Base-by-base conservation (phyloP, 2,113 vertebrate genomes). In the Lophotis ruficrista region DNA sequence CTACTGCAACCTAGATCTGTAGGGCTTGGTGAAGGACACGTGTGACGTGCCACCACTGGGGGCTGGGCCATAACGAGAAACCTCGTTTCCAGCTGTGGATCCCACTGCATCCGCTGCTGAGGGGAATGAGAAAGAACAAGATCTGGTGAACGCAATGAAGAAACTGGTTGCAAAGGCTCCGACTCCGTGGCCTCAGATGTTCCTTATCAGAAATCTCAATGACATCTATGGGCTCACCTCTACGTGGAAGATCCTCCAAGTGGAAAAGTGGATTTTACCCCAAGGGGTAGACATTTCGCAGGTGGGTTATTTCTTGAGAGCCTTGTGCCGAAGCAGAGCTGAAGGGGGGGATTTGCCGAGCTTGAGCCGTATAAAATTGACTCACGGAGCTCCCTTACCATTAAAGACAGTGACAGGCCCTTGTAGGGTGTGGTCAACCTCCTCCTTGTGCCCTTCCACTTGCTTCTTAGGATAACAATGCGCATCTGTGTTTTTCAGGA, bases 61-160 rank as follows among this genome's bases (percentile, higher is more conserved):
- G 25, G 5, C 25, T 16, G 43, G 20, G 21, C 41, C 11, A 3
- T 61, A 45, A 38, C 2, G 30, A 35, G 58, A 45, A 79, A 37
- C 37, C 65, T 79, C 10, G 35, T 65, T 43, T 24, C 35, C 64
- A 28, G 47, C 48, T 57, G 57, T 58, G 33, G 45, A 58, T 33
- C 43, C 43, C 16, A n/a, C n/a, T 0, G 6, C 27, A 1, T 5
- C 16, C 1, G 3, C 73, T 19, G 38, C 27, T 0, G 5, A 50
- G 31, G 18, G 28, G 33, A 28, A 25, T 2, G 58, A 66, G 66
- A 45, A 60, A 37, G 50, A 72, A 20, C 43, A 33, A 23, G 58
- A 58, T 19, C 20, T 91, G 37, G 65, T 91, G 66, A 45, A 64
- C 1, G 15, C 33, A 0, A 85, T 85, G 73, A 91, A 79, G 75